These are phyloP conservation scores for Agriopis leucophaearia DNA, from an alignment of 2,888 invertebrate species.

Conservation along the genomic window DNA sequence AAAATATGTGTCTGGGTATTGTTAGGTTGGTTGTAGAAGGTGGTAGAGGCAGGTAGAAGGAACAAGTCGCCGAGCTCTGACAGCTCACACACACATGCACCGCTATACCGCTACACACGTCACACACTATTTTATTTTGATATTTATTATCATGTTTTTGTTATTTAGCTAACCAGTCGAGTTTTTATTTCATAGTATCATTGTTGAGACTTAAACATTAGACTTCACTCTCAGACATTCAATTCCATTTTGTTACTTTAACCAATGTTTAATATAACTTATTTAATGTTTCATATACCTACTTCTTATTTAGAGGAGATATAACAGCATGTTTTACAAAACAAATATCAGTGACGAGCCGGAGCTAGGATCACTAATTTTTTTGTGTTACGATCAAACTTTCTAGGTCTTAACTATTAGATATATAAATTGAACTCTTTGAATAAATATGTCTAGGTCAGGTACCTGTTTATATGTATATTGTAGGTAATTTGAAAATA, in stretches of 20 bases:
- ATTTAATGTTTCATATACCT: background rate
- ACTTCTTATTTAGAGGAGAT: background rate
- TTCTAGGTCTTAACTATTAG: too few species aligned
- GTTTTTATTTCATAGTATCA: background rate
- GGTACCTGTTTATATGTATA: too few species aligned
- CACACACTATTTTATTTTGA: background rate
- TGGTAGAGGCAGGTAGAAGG: slow-evolving; percentile 44
- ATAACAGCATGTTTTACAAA: too few species aligned
- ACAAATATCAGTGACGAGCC: too few species aligned
- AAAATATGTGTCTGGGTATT: slow-evolving; percentile 50
- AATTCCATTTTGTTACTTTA: background rate
- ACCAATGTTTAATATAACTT: background rate
- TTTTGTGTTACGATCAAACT: too few species aligned
- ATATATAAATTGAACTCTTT: too few species aligned
- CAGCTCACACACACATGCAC: background rate
- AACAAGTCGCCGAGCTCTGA: slow-evolving; percentile 18
- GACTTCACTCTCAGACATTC: background rate
- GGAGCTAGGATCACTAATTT: too few species aligned
- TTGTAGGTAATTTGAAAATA: too few species aligned
- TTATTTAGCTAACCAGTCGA: background rate
- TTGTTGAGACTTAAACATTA: background rate
- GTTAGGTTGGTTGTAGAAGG: slow-evolving; percentile 58
- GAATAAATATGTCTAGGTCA: too few species aligned
- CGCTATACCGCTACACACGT: slow-evolving; percentile 26
- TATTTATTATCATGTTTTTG: background rate